A percentile compares a stretch with the other conserved stretches of the same genome.
Evolutionary conservation across 2,113 vertebrate genomes (phyloP).

Genomic region (Erythrocebus patas): DNA sequence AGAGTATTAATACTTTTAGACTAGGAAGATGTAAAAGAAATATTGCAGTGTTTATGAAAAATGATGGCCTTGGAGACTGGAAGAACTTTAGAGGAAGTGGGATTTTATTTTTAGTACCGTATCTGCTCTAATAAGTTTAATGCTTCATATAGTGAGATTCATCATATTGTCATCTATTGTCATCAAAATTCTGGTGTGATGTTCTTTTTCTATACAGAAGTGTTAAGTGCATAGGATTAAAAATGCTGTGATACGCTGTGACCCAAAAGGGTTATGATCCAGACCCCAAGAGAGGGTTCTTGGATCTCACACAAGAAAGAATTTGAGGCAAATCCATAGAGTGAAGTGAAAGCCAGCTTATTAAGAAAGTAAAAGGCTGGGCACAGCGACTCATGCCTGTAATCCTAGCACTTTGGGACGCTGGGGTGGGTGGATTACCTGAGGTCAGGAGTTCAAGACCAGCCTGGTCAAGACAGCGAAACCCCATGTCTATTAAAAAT

Average conservation of each 20-base stretch:
- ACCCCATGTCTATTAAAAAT: neutral
- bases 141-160: neutral
- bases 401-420: neutral
- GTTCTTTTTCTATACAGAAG: neutral
- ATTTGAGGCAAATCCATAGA: no score
- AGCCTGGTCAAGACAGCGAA: neutral
- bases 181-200: neutral
- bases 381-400: neutral
- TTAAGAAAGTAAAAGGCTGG: neutral
- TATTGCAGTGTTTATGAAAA: neutral
- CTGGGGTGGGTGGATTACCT: neutral
- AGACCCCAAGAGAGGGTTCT: no score
- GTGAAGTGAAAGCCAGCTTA: no score
- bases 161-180: neutral
- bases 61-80: neutral
- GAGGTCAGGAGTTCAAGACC: neutral
- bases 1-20: neutral
- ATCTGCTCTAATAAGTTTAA: neutral
- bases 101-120: constrained; percentile 36
- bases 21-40: neutral
- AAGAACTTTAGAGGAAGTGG: neutral
- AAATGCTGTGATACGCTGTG: neutral
- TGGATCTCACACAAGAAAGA: no score
- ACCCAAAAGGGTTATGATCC: no score
- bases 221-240: neutral